These are phyloP conservation scores for Clunio marinus DNA, from an alignment of 2,888 invertebrate genomes.

Conservation along the genomic window DNA sequence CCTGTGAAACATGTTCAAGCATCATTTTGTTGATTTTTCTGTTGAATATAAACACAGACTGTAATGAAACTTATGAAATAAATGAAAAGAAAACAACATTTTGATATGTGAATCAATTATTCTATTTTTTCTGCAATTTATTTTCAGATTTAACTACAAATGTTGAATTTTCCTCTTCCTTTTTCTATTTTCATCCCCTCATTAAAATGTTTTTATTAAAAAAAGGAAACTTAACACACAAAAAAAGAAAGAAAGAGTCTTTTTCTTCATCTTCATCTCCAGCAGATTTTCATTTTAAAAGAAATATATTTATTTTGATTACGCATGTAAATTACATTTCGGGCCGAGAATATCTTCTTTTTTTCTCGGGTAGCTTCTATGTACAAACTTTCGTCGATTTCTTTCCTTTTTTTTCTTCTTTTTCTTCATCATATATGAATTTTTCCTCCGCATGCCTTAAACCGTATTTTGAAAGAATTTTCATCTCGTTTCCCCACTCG, in stretches of 20 bases:
- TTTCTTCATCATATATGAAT: background rate
- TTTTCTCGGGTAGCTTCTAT: background rate
- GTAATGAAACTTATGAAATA: no score
- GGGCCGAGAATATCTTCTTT: slow-evolving; percentile 4
- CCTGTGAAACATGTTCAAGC: no score
- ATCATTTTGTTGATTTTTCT: no score
- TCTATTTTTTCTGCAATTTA: background rate
- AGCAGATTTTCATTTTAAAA: slow-evolving; percentile 7
- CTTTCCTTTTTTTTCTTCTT: background rate
- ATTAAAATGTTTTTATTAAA: slow-evolving; percentile 1
- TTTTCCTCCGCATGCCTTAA: background rate
- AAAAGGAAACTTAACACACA: slow-evolving; percentile 2
- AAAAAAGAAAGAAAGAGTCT: background rate
- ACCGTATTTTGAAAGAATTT: background rate
- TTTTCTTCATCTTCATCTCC: background rate
- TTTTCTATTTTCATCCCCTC: background rate
- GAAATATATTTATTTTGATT: slow-evolving; percentile 15
- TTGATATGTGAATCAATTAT: slow-evolving; percentile 9
- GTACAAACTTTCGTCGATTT: background rate
- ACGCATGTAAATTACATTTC: slow-evolving; percentile 28
- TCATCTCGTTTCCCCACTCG: slow-evolving; percentile 8
- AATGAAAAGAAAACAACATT: background rate
- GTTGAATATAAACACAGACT: no score
- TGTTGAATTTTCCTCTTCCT: background rate
- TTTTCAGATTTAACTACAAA: background rate